These are phyloP conservation scores for Venturia canescens DNA, from an alignment of 1,140 invertebrate genomes.

Conservation along the genomic window DNA sequence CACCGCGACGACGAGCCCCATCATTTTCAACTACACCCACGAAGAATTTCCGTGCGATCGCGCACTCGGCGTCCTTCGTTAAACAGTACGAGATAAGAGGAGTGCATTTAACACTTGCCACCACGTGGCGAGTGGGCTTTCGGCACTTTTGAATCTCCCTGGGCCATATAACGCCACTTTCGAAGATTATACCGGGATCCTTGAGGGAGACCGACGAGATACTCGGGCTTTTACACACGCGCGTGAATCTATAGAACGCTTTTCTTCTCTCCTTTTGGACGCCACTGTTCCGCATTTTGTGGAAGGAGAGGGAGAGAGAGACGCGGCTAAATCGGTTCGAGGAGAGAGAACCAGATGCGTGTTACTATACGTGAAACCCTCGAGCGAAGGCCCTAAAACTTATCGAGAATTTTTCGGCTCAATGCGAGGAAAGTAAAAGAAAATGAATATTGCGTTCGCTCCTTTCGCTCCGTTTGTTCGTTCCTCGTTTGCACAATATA, in stretches of 20 bases:
- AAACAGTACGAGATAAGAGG: slow-evolving; percentile 35
- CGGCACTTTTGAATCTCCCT: slow-evolving; percentile 36
- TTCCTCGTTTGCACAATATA: not conserved
- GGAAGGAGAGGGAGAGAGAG: not conserved
- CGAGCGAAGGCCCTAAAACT: not conserved
- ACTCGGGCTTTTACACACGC: slow-evolving; percentile 11
- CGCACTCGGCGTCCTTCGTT: slow-evolving; percentile 45
- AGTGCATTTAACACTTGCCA: slow-evolving; percentile 45
- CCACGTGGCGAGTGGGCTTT: slow-evolving; percentile 30
- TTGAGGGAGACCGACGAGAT: slow-evolving; percentile 34
- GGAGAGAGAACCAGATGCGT: slow-evolving; percentile 13
- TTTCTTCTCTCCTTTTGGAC: slow-evolving; percentile 15
- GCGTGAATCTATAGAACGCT: slow-evolving; percentile 36
- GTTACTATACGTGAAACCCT: not conserved
- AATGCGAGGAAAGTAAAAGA: not conserved
- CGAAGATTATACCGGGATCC: slow-evolving; percentile 33
- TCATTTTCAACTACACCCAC: slow-evolving; percentile 33
- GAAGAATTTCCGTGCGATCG: slow-evolving; percentile 32
- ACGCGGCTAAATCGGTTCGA: not conserved
- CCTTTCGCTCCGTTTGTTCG: not conserved
- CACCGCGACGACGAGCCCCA: slow-evolving; percentile 26
- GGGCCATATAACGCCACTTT: slow-evolving; percentile 31
- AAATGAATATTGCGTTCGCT: slow-evolving; percentile 6
- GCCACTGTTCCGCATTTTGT: not conserved
- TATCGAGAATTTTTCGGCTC: slow-evolving; percentile 8